phyloP scores from a whole-genome alignment of 2,113 vertebrate species.

The Atlantisia rogersi region DNA sequence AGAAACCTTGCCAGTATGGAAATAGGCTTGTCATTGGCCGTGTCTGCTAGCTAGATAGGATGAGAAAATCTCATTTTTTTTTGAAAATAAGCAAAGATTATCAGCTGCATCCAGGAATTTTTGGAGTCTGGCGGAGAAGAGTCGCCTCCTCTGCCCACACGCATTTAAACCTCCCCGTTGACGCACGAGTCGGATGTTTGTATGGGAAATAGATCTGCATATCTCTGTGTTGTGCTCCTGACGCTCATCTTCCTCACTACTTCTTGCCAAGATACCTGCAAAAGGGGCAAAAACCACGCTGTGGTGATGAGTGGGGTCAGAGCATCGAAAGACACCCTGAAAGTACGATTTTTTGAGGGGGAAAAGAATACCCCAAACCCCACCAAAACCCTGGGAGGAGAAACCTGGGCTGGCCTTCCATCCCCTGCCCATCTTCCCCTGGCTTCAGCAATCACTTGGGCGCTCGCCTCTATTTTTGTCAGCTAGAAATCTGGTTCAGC shows the following conservation, averaged over 20 bases:
- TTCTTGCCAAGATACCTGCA: neutral
- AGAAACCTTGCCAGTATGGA: neutral
- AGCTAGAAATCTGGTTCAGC: neutral
- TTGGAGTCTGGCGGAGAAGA: neutral
- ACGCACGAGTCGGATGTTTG: neutral
- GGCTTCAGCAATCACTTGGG: neutral
- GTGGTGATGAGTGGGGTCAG: neutral
- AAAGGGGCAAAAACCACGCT: rapidly evolving
- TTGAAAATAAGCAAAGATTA: constrained; percentile 42
- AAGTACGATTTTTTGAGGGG: rapidly evolving
- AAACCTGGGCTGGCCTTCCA: neutral
- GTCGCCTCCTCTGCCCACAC: neutral
- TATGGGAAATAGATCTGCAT: neutral
- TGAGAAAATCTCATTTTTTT: constrained; percentile 1
- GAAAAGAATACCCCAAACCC: rapidly evolving
- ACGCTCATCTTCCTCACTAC: neutral
- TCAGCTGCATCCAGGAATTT: constrained; percentile 43
- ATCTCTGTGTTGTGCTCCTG: neutral
- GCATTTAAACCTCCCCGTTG: neutral
- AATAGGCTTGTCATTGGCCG: neutral
- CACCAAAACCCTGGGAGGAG: neutral
- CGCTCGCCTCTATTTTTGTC: neutral
- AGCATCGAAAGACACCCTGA: rapidly evolving
- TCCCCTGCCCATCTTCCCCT: neutral
- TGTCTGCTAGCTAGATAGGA: neutral